Evolutionary conservation across 2,888 invertebrate species (phyloP), one percentile per base, ranked within the genome.

Genomic region (Polymixis lichenea): DNA sequence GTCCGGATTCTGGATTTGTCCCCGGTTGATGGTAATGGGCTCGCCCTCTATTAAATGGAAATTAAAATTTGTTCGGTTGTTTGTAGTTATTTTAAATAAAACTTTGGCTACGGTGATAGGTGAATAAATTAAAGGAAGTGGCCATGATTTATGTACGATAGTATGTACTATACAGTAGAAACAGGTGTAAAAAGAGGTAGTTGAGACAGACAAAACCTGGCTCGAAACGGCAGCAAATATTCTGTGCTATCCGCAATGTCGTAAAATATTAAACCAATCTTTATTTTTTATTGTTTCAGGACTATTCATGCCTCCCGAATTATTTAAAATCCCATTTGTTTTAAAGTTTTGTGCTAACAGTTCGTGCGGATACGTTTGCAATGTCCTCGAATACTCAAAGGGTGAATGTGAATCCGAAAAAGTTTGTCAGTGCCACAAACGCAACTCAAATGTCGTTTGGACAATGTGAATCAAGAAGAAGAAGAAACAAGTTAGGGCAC

Each of bases 211-310:
- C 22, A n/a, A 19, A n/a, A 53, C 19, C 11, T 55, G n/a, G 17
- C 19, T 53, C 32, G n/a, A 19, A 58, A 19, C 2, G 38, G 17
- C 17, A 13, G 43, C 62, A 62, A 62, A 69, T 38, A 46, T 64
- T 22, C 28, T 28, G 65, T 28, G 6, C n/a, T 13, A 49, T n/a
- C 17, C 19, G 46, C 11, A 38, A 51, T 71, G 38, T 22, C 13
- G 9, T 11, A 28, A 43, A 28, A 25, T 25, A 49, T 15, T 55
- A 46, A 43, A 60, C 28, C 60, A 74, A n/a, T 38, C 22, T 53
- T 38, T 19, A 51, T 76, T 61, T 75, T 53, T 62, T 43, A 43
- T 75, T 75, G 75, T 75, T 75, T 11, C 75, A 75, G 77, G 6
- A 55, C 0, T 46, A 46, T 0, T 25, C 17, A 0, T 6, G n/a